A percentile compares a stretch with the other conserved stretches of the same genome.
phyloP scores from a whole-genome alignment of 2,888 invertebrate species.

The Loripinus fragilis region DNA sequence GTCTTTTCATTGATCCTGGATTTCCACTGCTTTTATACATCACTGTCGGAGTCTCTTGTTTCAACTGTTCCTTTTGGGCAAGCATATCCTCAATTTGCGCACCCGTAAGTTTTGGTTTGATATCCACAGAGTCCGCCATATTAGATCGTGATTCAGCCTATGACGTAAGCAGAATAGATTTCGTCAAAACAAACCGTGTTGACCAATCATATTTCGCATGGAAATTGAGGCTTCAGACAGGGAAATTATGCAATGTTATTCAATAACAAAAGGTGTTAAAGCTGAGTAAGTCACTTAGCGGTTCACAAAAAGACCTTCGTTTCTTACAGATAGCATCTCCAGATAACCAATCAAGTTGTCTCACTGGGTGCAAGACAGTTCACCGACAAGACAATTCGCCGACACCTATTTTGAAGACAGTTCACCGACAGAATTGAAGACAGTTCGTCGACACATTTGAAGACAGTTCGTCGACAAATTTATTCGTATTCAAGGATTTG shows the following conservation, averaged over 20 bases:
- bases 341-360: too few relatives aligned
- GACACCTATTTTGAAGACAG: too few relatives aligned
- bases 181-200: constrained; percentile 38
- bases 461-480: too few relatives aligned
- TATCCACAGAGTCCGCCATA: constrained; percentile 40
- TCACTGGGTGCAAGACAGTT: too few relatives aligned
- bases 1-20: constrained; percentile 33
- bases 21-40: neutral
- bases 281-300: too few relatives aligned
- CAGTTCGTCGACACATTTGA: too few relatives aligned
- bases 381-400: too few relatives aligned
- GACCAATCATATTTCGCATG: constrained; percentile 14
- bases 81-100: neutral
- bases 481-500: too few relatives aligned
- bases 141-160: constrained; percentile 37
- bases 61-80: neutral
- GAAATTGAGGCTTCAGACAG: neutral
- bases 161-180: constrained; percentile 55
- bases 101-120: neutral
- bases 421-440: too few relatives aligned
- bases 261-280: too few relatives aligned
- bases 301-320: too few relatives aligned
- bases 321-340: too few relatives aligned
- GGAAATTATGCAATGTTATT: neutral
- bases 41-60: neutral